Evolutionary conservation across 2,113 vertebrate species (phyloP), one percentile per base, ranked within the genome.

Genomic region (Pontoporia blainvillei): DNA sequence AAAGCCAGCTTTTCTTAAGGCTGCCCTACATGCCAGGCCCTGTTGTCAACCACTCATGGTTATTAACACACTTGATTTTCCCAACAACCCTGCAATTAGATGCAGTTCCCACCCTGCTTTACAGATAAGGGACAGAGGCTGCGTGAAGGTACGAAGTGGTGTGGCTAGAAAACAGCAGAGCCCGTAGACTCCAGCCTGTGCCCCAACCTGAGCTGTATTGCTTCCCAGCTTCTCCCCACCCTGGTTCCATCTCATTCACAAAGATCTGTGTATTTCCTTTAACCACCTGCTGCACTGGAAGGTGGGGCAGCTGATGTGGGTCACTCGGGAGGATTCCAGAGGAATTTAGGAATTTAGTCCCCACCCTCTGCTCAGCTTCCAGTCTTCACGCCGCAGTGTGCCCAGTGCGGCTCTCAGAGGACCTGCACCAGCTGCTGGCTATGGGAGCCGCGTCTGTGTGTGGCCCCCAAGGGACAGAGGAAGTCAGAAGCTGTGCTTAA

Each of bases 171-270:
- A 54, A 44, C 8, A 20, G 49, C 87, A 67, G 83, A 20, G 29
- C 1, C 39, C 0, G 0, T 9, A 23, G 17, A 5, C 52, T 59
- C 29, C n/a, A 41, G 69, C 73, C 23, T 23, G 31, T 3, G 12
- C 5, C 39, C 73, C 52, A 62, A 4, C 29, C 36, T 1, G 5
- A 14, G 36, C 2, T 2, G 23, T 4, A 10, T 2, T 4, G 13
- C 25, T 11, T 21, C 49, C 46, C 23, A 18, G 57, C 21, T 34
- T 57, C 41, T 54, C 69, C 12, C 41, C 0, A 0, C 12, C 36
- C 27, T 5, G 61, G n/a, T 13, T 78, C 39, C 34, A 1, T 31
- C 52, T 87, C 27, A 10, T 1, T 34, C 41, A 41, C 2, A 12
- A 14, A 90, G 69, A 39, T n/a, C 85, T 39, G 3, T n/a, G 34